These are phyloP conservation scores for Eospalax fontanierii DNA, from an alignment of 2,797 vertebrate species.

Conservation along the genomic window DNA sequence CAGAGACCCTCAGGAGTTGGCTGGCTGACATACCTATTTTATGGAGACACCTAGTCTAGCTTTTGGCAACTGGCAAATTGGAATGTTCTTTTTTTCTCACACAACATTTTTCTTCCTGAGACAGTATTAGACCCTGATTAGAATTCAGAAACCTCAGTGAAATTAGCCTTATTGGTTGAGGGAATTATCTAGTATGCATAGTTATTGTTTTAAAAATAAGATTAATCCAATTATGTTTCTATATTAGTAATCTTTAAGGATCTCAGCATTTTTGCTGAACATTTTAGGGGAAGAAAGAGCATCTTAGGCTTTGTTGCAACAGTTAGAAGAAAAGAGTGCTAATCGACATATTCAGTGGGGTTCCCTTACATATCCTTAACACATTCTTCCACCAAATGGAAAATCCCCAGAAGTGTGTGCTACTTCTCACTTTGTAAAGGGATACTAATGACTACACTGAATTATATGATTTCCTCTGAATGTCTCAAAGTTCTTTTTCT, in stretches of 20 bases:
- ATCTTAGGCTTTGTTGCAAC: constrained; percentile 35
- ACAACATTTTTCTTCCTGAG: neutral
- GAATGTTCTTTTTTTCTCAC: constrained; percentile 56
- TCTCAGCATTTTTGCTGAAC: constrained; percentile 55
- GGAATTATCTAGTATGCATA: constrained; percentile 37
- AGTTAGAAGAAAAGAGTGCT: constrained; percentile 71
- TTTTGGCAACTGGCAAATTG: constrained; percentile 27
- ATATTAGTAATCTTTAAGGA: constrained; percentile 44
- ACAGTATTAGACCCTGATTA: constrained; percentile 2
- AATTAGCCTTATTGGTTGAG: constrained; percentile 31
- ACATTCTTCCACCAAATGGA: constrained; percentile 60
- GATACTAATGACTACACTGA: constrained; percentile 59
- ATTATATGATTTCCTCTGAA: constrained; percentile 69
- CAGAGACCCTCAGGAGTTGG: neutral
- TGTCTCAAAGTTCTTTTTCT: constrained; percentile 69
- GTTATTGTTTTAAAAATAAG: constrained; percentile 68
- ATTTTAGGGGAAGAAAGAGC: constrained; percentile 60
- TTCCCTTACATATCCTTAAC: constrained; percentile 65
- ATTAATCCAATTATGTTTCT: constrained; percentile 64
- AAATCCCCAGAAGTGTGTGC: constrained; percentile 26
- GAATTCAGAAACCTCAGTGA: constrained; percentile 52
- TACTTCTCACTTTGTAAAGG: constrained; percentile 70
- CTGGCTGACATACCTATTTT: neutral
- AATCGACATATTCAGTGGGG: constrained; percentile 61
- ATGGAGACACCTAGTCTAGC: neutral